Percentiles rank a stretch among this genome's conserved stretches.
Conservation (phyloP, 2,888 invertebrate species). For the Drosophila greeni region DNA sequence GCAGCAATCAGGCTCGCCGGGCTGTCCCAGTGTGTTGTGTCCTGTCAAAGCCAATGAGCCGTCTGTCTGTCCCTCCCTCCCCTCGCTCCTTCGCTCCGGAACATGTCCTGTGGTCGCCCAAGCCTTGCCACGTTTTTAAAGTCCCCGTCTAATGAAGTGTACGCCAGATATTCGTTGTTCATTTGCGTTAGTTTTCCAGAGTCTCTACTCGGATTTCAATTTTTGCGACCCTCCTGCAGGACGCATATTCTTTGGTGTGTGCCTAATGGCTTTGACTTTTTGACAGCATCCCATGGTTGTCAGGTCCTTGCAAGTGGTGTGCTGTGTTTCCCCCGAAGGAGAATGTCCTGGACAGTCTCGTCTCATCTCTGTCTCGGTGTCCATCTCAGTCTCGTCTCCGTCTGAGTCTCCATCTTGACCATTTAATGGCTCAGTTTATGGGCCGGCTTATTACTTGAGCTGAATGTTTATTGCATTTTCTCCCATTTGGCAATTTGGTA, state of each 20-base stretch:
- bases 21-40: conserved; percentile 21
- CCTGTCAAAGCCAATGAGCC: conserved; percentile 42
- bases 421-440: conserved; percentile 62
- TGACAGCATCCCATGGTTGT: conserved; percentile 57
- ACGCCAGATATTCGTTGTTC: conserved; percentile 31
- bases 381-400: conserved; percentile 48
- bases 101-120: conserved; percentile 37
- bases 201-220: conserved; percentile 49
- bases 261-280: conserved; percentile 75
- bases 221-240: conserved; percentile 10
- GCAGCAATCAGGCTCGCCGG: conserved; percentile 40
- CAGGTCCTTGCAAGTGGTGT: conserved; percentile 44
- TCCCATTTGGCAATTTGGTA: conserved; percentile 13
- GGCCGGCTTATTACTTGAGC: conserved; percentile 51
- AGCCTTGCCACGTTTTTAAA: conserved; percentile 17
- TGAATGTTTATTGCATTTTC: conserved; percentile 45
- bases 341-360: conserved; percentile 37
- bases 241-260: conserved; percentile 38
- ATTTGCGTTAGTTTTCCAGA: conserved; percentile 31
- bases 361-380: conserved; percentile 43
- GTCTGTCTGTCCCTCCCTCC: conserved; percentile 5
- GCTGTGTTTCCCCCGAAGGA: conserved; percentile 13
- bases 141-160: conserved; percentile 42
- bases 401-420: conserved; percentile 48
- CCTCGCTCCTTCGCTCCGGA: no score